Base-by-base conservation (phyloP, 2,888 invertebrate species). In the Mimachlamys varia region DNA sequence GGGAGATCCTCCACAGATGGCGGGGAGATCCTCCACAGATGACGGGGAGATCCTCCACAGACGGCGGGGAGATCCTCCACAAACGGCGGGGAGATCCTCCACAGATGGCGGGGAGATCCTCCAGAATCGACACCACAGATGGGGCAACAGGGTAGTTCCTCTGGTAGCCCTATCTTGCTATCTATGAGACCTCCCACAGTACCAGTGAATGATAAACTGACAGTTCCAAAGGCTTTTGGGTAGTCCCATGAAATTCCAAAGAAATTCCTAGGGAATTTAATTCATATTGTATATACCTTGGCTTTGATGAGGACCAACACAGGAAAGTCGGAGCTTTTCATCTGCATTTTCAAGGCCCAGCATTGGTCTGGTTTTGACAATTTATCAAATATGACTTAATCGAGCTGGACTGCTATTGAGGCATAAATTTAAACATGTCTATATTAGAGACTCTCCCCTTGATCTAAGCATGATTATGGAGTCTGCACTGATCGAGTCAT, bases 321-420 rank as follows among this genome's bases (percentile, higher is more conserved):
- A 49, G 76, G 13, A 38, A 38, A 7, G 88, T 90, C 7, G 89
- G 88, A 27, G 89, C 88, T 4, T 90, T 90, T 33, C 76, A 88
- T n/a, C n/a, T n/a, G n/a, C n/a, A n/a, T n/a, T n/a, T n/a, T n/a
- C n/a, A n/a, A n/a, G n/a, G n/a, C n/a, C 50, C 33, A 22, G 88
- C 88, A 2, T 53, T 49, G 22, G 33, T 90, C 3, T 88, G 88
- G 88, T 90, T 50, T 76, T 44, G 62, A 1, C 38, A 88, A 22
- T n/a, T 22, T 88, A 4, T 37, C 88, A 0, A 27, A 27, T 0
- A 13, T 15, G 0, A 55, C 27, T 13, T 49, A 88, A 37, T 7
- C 13, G 5, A 50, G 76, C 13, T 90, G 88, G 88, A 15, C 2
- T 38, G 17, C 62, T 17, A n/a, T 88, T 1, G n/a, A 88, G 17